Evolutionary conservation across 1,140 invertebrate genomes (phyloP), one percentile per base, ranked within the genome.

Genomic region (Lasaia peninsularis): DNA sequence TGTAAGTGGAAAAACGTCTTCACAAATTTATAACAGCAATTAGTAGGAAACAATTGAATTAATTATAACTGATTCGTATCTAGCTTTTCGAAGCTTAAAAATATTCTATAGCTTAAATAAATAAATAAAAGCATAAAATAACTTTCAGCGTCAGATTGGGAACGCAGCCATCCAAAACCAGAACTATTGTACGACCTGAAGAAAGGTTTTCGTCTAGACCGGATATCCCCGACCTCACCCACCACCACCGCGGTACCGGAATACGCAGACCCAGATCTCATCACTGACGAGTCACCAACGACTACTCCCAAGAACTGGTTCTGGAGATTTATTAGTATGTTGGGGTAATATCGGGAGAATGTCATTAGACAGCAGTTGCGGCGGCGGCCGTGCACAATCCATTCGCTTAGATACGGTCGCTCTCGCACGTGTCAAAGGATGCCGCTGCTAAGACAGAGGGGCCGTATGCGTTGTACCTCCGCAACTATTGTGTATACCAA

Each of bases 161-260:
- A 85, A 34, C 56, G 65, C 9, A 66, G 56, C 1, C 69, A 71
- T 34, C 75, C 76, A 0, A 49, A 49, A 7, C 52, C 71, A 11
- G 73, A 81, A n/a, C 56, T 86, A 0, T 63, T 86, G 2, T 58
- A 52, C 6, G 83, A 86, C 35, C 35, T 86, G 9, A 65, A 55
- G 10, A 48, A 71, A 11, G 83, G 80, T 0, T 86, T 84, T 69
- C 52, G 59, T 6, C 21, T 84, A 1, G 68, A 73, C 48, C 56
- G 69, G 9, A 54, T 61, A 0, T 16, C 16, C 12, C 24, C 24
- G 2, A 66, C 53, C 14, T 10, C 49, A 20, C 1, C 48, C 53
- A 20, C 37, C 37, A 2, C 66, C 63, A 14, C 53, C 62, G 8
- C 49, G 0, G 62, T 67, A 9, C 53, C 69, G 9, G 56, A 51